These are phyloP conservation scores for Anguilla rostrata DNA, from an alignment of 2,113 vertebrate genomes.

Conservation along the genomic window DNA sequence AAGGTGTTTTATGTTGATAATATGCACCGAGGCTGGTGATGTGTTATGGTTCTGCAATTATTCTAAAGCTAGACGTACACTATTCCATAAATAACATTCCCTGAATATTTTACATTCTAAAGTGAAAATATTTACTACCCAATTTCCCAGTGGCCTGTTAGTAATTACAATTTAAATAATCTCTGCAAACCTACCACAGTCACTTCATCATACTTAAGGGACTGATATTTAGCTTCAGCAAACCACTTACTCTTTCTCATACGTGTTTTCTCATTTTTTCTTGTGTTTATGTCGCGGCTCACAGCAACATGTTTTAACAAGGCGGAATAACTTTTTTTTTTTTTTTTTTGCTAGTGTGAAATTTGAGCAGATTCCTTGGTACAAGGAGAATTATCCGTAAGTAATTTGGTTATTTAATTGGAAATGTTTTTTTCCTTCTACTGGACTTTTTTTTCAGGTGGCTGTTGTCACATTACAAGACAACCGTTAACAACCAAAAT, in stretches of 20 bases:
- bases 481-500: not conserved
- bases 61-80: too few species aligned
- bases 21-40: too few species aligned
- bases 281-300: too few species aligned
- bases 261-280: too few species aligned
- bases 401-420: slow-evolving; percentile 34
- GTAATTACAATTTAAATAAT: not conserved
- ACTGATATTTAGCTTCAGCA: too few species aligned
- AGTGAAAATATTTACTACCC: too few species aligned
- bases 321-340: not conserved
- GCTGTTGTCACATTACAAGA: too few species aligned
- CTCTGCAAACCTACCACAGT: not conserved
- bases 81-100: too few species aligned
- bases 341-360: slow-evolving; percentile 52
- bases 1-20: too few species aligned
- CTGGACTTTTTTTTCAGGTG: not conserved
- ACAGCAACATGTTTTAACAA: not conserved
- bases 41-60: too few species aligned
- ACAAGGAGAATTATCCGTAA: slow-evolving; percentile 64
- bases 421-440: not conserved
- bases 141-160: not conserved
- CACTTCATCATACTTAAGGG: not conserved
- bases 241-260: too few species aligned
- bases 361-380: slow-evolving; percentile 67
- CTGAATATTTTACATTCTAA: too few species aligned